These are phyloP conservation scores for Lithosia quadra DNA, from an alignment of 2,888 invertebrate species.

Conservation along the genomic window DNA sequence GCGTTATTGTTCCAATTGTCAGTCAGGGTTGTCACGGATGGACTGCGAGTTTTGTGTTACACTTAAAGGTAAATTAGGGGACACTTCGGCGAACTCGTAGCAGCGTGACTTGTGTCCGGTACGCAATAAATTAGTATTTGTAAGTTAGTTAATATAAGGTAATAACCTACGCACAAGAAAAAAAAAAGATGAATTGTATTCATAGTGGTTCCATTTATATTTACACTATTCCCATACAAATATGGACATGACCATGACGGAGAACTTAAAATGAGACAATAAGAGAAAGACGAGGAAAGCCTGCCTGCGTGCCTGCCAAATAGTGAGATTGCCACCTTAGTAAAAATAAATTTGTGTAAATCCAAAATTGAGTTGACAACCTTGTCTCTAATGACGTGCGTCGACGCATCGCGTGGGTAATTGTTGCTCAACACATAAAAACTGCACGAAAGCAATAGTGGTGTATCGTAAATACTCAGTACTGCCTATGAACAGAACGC, in stretches of 20 bases:
- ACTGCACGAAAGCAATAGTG: constrained; percentile 76
- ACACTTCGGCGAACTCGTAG: neutral
- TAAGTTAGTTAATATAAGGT: neutral
- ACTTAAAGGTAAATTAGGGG: neutral
- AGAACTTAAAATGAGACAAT: too few relatives aligned
- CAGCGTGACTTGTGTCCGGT: neutral
- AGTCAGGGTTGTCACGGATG: constrained; percentile 43
- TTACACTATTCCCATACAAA: too few relatives aligned
- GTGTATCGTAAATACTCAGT: constrained; percentile 65
- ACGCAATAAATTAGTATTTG: neutral
- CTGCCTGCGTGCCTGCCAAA: too few relatives aligned
- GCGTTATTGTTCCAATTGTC: constrained; percentile 51
- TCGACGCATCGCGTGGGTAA: constrained; percentile 70
- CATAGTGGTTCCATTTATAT: too few relatives aligned
- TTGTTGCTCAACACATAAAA: constrained; percentile 67
- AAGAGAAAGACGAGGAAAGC: too few relatives aligned
- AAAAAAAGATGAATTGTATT: too few relatives aligned
- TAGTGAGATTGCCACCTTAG: neutral
- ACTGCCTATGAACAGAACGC: constrained; percentile 58
- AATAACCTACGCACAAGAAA: too few relatives aligned
- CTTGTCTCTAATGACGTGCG: constrained; percentile 54
- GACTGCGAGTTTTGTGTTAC: neutral
- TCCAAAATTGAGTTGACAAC: constrained; percentile 27
- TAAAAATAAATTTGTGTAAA: neutral
- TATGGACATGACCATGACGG: too few relatives aligned